A percentile compares a stretch with the other conserved stretches of the same genome.
These are phyloP conservation scores for Cyrtorhinus lividipennis DNA, from an alignment of 1,140 invertebrate genomes.

Conservation along the genomic window DNA sequence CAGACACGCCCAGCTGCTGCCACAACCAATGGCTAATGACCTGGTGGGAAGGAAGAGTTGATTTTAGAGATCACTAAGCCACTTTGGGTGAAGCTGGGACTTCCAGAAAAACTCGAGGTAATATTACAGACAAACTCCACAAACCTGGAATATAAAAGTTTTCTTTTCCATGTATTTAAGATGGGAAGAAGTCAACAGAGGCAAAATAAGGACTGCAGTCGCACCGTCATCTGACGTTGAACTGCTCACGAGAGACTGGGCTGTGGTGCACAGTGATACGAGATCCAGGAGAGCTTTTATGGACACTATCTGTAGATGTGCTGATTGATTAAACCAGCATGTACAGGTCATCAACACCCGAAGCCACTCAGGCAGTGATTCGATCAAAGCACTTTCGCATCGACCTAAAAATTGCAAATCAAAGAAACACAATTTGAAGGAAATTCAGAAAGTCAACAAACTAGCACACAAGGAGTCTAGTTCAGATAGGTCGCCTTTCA, in stretches of 20 bases:
- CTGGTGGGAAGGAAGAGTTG: too few relatives aligned
- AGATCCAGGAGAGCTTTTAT: slow-evolving; percentile 61
- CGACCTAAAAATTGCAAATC: too few relatives aligned
- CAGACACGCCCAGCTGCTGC: too few relatives aligned
- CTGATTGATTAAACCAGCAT: slow-evolving; percentile 43
- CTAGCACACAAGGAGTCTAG: too few relatives aligned
- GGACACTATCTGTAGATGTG: slow-evolving; percentile 45
- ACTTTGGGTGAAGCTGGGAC: too few relatives aligned
- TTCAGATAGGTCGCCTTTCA: too few relatives aligned
- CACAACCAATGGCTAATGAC: too few relatives aligned
- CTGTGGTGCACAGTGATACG: slow-evolving; percentile 36
- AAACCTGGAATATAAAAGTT: slow-evolving; percentile 52
- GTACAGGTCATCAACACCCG: slow-evolving; percentile 51
- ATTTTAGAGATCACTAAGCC: too few relatives aligned
- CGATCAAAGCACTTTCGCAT: slow-evolving; percentile 18
- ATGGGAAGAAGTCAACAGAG: slow-evolving; percentile 46
- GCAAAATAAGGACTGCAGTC: slow-evolving; percentile 50
- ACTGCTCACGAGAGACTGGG: slow-evolving; percentile 22
- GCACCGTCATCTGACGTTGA: slow-evolving; percentile 32
- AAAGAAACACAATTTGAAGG: too few relatives aligned
- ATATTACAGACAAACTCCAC: too few relatives aligned
- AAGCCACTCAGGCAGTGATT: slow-evolving; percentile 54
- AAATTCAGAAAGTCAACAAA: too few relatives aligned
- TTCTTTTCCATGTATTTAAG: slow-evolving; percentile 44
- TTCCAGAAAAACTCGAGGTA: too few relatives aligned